phyloP scores from a whole-genome alignment of 2,888 invertebrate genomes.

The Petrolisthes cinctipes region DNA sequence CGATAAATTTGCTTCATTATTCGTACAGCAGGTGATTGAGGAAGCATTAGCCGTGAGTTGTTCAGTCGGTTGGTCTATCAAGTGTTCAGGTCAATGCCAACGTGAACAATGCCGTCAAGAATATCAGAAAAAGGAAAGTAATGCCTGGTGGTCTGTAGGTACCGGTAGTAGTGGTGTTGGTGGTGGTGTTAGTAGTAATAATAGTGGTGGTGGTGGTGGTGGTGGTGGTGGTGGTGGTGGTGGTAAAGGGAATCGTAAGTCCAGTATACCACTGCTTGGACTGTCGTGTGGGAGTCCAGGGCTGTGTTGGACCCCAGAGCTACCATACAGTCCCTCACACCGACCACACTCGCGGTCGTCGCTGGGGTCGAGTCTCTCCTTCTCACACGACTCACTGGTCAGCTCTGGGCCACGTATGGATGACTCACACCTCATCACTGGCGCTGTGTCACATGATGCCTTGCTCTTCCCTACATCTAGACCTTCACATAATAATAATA shows the following conservation, averaged over 20 bases:
- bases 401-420: slow-evolving; percentile 80
- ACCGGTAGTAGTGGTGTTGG: too few relatives aligned
- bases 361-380: slow-evolving; percentile 80
- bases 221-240: not conserved
- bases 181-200: not conserved
- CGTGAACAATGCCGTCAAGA: slow-evolving; percentile 63
- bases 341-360: slow-evolving; percentile 84
- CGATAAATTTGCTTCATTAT: slow-evolving; percentile 72
- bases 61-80: slow-evolving; percentile 68
- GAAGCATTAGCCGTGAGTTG: slow-evolving; percentile 73
- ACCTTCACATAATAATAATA: slow-evolving; percentile 41
- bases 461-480: slow-evolving; percentile 77
- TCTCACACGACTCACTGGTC: slow-evolving; percentile 86
- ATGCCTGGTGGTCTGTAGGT: slow-evolving; percentile 40
- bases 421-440: slow-evolving; percentile 88
- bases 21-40: slow-evolving; percentile 72
- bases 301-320: slow-evolving; percentile 74
- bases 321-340: slow-evolving; percentile 76
- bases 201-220: slow-evolving; percentile 3
- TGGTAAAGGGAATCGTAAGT: slow-evolving; percentile 53
- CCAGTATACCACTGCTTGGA: slow-evolving; percentile 54
- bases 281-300: slow-evolving; percentile 67
- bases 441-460: slow-evolving; percentile 89
- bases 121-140: slow-evolving; percentile 55
- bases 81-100: slow-evolving; percentile 67